Evolutionary conservation across 2,113 vertebrate genomes (phyloP), one percentile per base, ranked within the genome.

Genomic region (Sebastes fasciatus): DNA sequence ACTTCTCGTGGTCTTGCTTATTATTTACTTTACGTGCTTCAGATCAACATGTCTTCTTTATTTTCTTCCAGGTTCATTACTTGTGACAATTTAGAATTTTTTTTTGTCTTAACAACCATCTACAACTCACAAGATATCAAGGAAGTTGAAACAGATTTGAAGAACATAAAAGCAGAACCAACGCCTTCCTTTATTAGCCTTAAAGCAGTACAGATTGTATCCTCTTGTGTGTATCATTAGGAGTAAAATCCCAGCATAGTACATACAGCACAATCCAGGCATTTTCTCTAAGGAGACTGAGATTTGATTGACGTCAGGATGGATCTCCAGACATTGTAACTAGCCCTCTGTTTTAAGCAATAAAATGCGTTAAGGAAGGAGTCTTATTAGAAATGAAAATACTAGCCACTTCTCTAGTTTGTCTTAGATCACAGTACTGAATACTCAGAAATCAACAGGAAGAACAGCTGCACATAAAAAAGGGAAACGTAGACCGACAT

Each of bases 161-260:
- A 42, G 52, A 82, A 72, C 43, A 79, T 54, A 52, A 79, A 88
- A 75, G 74, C 64, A 74, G 54, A 82, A 67, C 23, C 48, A 55
- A 57, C 52, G 7, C 2, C 2, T 34, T 14, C 9, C 26, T 52
- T 43, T 52, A 4, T 43, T 46, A 34, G 54, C 13, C 5, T 55
- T 45, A 11, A 34, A 40, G 19, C 5, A 16, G 40, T 19, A 23
- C 13, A 79, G 43, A 64, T 26, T 48, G 16, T 13, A 40, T 60
- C 52, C 4, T 26, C 45, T 54, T 10, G 3, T 43, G 21, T 14
- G 4, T 55, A 21, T 62, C 8, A 55, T 49, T 1, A 21, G 12
- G 13, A 10, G 52, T 69, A 54, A 43, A 61, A 61, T 17, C 12
- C 11, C 49, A 65, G 9, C 6, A 45, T 14, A 1, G 13, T 19